These are phyloP conservation scores for Ischnus inquisitorius DNA, from an alignment of 2,888 invertebrate species.

Conservation along the genomic window DNA sequence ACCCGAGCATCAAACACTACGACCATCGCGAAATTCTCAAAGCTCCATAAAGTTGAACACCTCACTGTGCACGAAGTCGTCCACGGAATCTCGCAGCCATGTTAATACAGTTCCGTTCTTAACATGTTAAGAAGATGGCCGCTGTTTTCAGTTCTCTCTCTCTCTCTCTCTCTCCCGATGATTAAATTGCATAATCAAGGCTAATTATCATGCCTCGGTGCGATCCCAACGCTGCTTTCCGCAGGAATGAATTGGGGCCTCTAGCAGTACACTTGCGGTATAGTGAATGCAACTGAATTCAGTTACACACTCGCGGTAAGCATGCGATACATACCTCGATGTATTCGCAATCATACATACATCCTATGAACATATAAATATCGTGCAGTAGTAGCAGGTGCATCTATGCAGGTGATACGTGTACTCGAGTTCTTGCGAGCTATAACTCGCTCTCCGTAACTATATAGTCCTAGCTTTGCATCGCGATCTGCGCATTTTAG, in stretches of 20 bases:
- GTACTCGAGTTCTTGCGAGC: conserved; percentile 55
- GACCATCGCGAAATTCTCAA: no score
- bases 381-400: conserved; percentile 41
- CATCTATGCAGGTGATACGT: conserved; percentile 58
- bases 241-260: conserved; percentile 70
- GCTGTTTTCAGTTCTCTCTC: conserved; percentile 61
- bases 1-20: no score
- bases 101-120: conserved; percentile 2
- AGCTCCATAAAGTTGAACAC: not conserved
- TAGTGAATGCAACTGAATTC: conserved; percentile 53
- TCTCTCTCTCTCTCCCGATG: conserved; percentile 69
- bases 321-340: conserved; percentile 9
- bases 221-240: conserved; percentile 71
- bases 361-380: not conserved
- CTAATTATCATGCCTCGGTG: conserved; percentile 79
- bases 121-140: conserved; percentile 14
- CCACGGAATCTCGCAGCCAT: not conserved
- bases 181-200: conserved; percentile 81
- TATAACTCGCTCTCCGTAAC: conserved; percentile 54
- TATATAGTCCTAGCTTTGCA: conserved; percentile 40
- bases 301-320: conserved; percentile 37
- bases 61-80: not conserved
- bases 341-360: not conserved
- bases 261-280: conserved; percentile 1
- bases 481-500: conserved; percentile 21